Base-by-base conservation (phyloP, 1,140 invertebrate species). In the Brachionus asplanchnoidis region DNA sequence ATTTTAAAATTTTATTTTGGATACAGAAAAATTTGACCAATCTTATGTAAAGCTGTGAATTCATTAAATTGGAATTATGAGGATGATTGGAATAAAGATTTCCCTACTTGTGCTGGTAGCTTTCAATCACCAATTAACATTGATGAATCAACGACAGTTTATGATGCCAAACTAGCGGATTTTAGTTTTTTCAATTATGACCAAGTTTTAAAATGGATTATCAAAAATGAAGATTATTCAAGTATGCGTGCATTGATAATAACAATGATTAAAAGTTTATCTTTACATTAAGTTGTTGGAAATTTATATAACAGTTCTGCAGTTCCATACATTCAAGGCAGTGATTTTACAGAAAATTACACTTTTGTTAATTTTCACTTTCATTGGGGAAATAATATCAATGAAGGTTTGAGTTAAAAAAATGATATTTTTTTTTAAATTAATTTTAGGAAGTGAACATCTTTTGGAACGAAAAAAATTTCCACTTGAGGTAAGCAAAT, bases 111-210 rank as follows among this genome's bases (percentile, higher is more conserved):
- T 32, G 40, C 12, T 5, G 80, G 80, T 23, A 17, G 42, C 9
- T 11, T 36, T 26, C 80, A 83, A 50, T 83, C 80, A 0, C 80
- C 80, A 50, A 83, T 83, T n/a, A 83, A 83, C 40, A 83, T 83
- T n/a, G 68, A 85, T 14, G 85, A 86, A 1, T 65, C 70, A 7
- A 20, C 83, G 11, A 85, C 86, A 3, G 20, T 86, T 11, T 86
- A 86, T 32, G 85, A 87, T 56, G 78, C 84, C 17, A 56, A 70
- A 20, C 56, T 88, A 8, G 73, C 65, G 9, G 36, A 42, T 8
- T 85, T 88, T 44, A 82, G 86, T 17, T 84, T 87, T 23, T n/a
- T 42, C 5, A 77, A 85, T n/a, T 87, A 86, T 44, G 77, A 85
- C 23, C 68, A 44, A 12, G 82, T 85, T 4, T 56, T 80, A 14